phyloP scores from a whole-genome alignment of 2,797 vertebrate species.

The Nannoperca obscura region DNA sequence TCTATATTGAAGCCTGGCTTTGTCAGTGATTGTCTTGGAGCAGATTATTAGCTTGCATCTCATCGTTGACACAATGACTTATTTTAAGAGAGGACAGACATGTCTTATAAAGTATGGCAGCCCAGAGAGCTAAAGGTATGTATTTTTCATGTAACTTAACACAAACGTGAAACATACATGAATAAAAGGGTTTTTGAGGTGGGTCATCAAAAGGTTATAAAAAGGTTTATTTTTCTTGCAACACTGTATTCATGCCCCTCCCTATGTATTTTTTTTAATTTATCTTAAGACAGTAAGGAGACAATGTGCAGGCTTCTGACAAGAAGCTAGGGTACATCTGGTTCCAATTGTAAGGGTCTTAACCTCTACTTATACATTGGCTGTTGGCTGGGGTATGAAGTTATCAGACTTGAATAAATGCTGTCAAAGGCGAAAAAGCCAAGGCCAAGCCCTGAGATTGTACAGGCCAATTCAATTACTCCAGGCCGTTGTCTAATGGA shows the following conservation, averaged over 20 bases:
- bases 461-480: conserved; percentile 84
- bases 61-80: conserved; percentile 49
- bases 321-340: neutral
- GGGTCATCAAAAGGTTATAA: neutral
- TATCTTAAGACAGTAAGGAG: neutral
- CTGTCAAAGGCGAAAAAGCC: conserved; percentile 72
- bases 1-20: conserved; percentile 19
- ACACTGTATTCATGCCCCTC: neutral
- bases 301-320: neutral
- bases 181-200: neutral
- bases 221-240: neutral
- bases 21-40: conserved; percentile 61
- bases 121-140: conserved; percentile 13
- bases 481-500: conserved; percentile 77
- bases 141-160: conserved; percentile 19
- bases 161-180: conserved; percentile 9
- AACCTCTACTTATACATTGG: conserved; percentile 13
- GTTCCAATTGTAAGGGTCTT: conserved; percentile 12
- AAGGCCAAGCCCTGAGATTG: conserved; percentile 77
- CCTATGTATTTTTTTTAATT: neutral
- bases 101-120: conserved; percentile 44
- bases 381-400: conserved; percentile 51
- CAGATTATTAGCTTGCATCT: conserved; percentile 62
- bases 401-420: conserved; percentile 72
- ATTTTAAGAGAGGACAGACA: conserved; percentile 45